These are phyloP conservation scores for Heterodera filipjevi DNA, from an alignment of 2,888 invertebrate species.

Conservation along the genomic window DNA sequence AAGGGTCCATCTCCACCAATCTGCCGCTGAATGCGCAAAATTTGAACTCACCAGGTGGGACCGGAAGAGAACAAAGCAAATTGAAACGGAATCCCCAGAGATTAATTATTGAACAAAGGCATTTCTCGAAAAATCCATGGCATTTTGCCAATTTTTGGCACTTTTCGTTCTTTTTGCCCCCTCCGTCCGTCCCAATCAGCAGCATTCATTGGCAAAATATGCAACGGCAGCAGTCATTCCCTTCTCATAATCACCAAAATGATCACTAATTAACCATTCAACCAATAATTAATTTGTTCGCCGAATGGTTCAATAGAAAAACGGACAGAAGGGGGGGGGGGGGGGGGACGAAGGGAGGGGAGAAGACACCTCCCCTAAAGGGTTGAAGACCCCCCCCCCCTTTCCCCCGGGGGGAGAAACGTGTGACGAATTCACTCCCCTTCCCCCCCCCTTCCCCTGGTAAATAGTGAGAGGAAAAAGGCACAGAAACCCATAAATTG, in stretches of 20 bases:
- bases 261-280: background rate
- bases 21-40: slow-evolving; percentile 40
- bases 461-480: background rate
- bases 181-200: background rate
- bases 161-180: background rate
- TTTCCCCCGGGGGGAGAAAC: background rate
- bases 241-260: background rate
- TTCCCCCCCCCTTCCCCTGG: no score
- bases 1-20: slow-evolving; percentile 42
- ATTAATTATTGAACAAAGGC: background rate
- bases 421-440: background rate
- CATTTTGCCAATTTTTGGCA: background rate
- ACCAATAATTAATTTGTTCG: background rate
- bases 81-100: background rate
- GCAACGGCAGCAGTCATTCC: background rate
- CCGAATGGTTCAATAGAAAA: background rate
- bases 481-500: background rate
- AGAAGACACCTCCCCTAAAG: background rate
- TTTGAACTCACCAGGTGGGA: slow-evolving; percentile 40
- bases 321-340: background rate
- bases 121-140: background rate
- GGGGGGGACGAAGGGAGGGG: background rate
- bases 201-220: background rate
- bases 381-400: no score
- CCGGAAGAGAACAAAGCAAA: background rate